phyloP scores from a whole-genome alignment of 2,113 vertebrate genomes.

The Paracanthobrama guichenoti region DNA sequence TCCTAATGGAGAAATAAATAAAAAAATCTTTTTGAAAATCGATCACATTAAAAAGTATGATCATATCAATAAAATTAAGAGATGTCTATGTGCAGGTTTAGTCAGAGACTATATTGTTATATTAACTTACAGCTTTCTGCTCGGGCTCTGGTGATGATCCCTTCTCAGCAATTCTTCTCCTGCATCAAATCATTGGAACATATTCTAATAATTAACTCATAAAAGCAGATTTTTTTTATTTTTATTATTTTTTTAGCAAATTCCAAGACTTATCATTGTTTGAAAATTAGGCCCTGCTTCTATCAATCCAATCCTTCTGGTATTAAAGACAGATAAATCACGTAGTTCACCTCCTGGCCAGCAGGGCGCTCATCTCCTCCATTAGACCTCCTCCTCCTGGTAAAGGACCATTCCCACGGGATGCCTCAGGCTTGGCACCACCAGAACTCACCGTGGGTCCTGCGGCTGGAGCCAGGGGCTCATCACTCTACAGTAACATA shows the following conservation, averaged over 20 bases:
- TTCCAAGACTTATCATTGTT: neutral
- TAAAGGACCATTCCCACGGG: conserved; percentile 90
- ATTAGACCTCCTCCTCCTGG: conserved; percentile 91
- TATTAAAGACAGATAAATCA: neutral
- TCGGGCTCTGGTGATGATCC: conserved; percentile 91
- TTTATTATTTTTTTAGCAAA: neutral
- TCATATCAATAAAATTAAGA: neutral
- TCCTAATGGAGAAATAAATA: conserved; percentile 77
- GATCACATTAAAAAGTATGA: neutral
- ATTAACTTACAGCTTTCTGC: conserved; percentile 85
- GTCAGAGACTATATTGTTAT: neutral
- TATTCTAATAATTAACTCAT: neutral
- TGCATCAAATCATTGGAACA: conserved; percentile 61
- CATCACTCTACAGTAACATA: conserved; percentile 79
- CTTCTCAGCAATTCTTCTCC: conserved; percentile 98
- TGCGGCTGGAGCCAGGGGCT: conserved; percentile 76
- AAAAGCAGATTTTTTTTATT: too few relatives aligned
- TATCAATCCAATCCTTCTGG: neutral
- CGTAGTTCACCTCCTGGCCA: conserved; percentile 89
- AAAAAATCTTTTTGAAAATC: neutral
- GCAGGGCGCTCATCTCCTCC: conserved; percentile 98
- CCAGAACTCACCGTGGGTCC: conserved; percentile 66
- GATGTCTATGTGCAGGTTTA: neutral
- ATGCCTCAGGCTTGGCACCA: conserved; percentile 82
- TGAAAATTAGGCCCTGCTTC: neutral